phyloP scores from a whole-genome alignment of 1,140 invertebrate species.

The Myzus persicae region DNA sequence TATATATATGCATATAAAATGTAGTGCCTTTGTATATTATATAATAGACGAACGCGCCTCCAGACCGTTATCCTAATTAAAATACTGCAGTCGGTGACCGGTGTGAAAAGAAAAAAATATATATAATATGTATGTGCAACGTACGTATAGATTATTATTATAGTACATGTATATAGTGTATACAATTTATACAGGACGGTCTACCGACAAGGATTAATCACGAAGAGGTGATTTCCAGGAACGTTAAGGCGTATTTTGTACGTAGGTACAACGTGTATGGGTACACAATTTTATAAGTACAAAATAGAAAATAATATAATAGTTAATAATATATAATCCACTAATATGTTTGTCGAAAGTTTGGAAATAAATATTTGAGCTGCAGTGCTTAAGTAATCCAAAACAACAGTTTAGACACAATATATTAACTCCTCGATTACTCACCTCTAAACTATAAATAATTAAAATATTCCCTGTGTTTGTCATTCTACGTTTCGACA shows the following conservation, averaged over 20 bases:
- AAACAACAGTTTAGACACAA: background rate
- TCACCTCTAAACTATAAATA: background rate
- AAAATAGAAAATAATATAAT: background rate
- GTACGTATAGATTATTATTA: background rate
- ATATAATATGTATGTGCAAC: background rate
- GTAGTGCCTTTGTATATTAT: background rate
- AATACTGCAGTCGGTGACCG: background rate
- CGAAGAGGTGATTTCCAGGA: background rate
- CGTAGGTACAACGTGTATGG: too few relatives aligned
- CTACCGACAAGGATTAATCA: background rate
- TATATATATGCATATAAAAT: background rate
- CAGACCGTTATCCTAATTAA: conserved; percentile 23
- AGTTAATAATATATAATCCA: background rate
- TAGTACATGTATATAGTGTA: background rate
- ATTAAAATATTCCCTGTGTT: background rate
- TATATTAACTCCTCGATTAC: background rate
- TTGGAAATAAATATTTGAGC: background rate
- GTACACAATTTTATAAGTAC: background rate
- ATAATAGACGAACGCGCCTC: background rate
- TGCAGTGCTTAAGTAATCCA: too few relatives aligned
- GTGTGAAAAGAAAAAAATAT: background rate
- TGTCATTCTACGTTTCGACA: background rate
- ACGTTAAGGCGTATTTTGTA: too few relatives aligned
- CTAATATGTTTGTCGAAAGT: background rate
- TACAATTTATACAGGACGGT: background rate